Conservation (phyloP, 1,140 invertebrate species). For the Gyrodactylus salaris region DNA sequence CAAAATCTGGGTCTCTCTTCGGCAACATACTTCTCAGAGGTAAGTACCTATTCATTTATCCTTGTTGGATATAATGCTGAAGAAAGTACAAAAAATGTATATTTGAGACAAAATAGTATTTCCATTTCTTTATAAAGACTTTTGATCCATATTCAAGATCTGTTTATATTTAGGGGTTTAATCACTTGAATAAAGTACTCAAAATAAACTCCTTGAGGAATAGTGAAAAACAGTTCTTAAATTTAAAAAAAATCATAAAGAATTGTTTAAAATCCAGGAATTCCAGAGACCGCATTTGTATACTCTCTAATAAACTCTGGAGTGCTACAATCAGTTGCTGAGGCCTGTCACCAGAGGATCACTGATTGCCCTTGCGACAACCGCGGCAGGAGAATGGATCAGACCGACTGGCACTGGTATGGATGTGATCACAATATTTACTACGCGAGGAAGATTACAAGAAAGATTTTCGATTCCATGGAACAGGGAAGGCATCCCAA, state of each 20-base stretch:
- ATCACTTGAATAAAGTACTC: too few relatives aligned
- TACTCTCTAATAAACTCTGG: conserved; percentile 32
- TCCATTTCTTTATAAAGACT: too few relatives aligned
- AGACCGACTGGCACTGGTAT: conserved; percentile 32
- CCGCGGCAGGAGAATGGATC: conserved; percentile 10
- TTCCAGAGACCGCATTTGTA: conserved; percentile 29
- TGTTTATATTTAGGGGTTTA: too few relatives aligned
- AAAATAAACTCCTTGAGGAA: too few relatives aligned
- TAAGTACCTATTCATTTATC: too few relatives aligned
- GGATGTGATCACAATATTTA: conserved; percentile 32
- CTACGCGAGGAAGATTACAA: conserved; percentile 27
- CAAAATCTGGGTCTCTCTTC: not conserved
- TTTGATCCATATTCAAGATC: too few relatives aligned
- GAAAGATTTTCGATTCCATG: conserved; percentile 29
- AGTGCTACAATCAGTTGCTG: conserved; percentile 31
- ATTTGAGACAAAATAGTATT: too few relatives aligned
- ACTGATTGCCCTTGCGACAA: conserved; percentile 32
- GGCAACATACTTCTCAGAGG: not conserved
- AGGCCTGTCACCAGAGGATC: conserved; percentile 30
- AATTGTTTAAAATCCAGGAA: not conserved
- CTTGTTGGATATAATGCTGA: too few relatives aligned
- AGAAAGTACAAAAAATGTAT: too few relatives aligned
- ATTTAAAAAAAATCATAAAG: not conserved
- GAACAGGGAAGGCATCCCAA: conserved; percentile 17
- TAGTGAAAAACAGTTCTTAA: too few relatives aligned